Evolutionary conservation across 2,113 vertebrate genomes (phyloP), one percentile per base, ranked within the genome.

Genomic region (Amia ocellicauda): DNA sequence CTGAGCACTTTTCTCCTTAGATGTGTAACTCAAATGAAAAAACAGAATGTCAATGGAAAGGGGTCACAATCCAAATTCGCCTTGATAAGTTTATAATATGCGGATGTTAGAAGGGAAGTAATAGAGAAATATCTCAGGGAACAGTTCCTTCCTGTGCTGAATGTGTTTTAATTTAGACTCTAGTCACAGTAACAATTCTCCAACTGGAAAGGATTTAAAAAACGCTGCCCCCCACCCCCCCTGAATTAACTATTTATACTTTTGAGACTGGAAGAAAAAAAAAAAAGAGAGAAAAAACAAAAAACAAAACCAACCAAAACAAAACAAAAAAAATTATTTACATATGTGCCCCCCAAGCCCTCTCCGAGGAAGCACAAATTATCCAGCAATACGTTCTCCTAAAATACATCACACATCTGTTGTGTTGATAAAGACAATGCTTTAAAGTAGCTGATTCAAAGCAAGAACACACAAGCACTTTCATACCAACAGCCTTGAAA

Each of bases 61-160:
- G 36, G 20, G 20, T 17, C 23, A 11, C 40, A 59, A 42, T 45
- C 36, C 23, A 27, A 59, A 31, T 69, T 28, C 50, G 42, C 45
- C 65, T 40, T 62, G 68, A 69, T 56, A 53, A 19, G 64, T 75
- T 68, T 65, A 83, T 78, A 77, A 78, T 23, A 52, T 68, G 36
- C 69, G 79, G 77, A 70, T 81, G 80, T 89, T 86, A 75, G 74
- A 66, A 74, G 81, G 84, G 75, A 73, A 57, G 63, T 57, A 60
- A 47, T 58, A 61, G 3, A 58, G 69, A 56, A 64, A 73, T 66
- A 64, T 24, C 58, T 72, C 58, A 60, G 36, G 29, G 60, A 67
- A 66, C 62, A 67, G 51, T n/a, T 70, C 19, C 49, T 72, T 80
- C 49, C 0, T 1, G 29, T 60, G 69, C 72, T 10, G 8, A 79